These are phyloP conservation scores for Drosophila quinaria DNA, from an alignment of 2,888 invertebrate species.

Conservation along the genomic window DNA sequence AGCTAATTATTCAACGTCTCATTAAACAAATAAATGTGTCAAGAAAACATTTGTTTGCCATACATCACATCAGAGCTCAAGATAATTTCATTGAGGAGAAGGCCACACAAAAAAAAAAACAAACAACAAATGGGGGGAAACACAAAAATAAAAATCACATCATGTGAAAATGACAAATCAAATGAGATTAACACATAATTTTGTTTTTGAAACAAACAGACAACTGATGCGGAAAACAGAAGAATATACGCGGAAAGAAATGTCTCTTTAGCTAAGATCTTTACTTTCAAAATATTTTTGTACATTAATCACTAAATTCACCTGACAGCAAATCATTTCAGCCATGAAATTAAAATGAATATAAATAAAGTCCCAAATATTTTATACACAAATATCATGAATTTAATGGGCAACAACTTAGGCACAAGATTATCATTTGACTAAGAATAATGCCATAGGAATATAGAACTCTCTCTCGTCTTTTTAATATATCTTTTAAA, in stretches of 20 bases:
- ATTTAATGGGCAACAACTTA: slow-evolving; percentile 5
- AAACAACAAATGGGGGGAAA: slow-evolving; percentile 6
- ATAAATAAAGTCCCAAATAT: slow-evolving; percentile 60
- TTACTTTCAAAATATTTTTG: slow-evolving; percentile 43
- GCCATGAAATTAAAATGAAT: slow-evolving; percentile 64
- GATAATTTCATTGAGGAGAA: slow-evolving; percentile 53
- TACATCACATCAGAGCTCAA: slow-evolving; percentile 51
- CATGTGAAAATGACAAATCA: slow-evolving; percentile 80
- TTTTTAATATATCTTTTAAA: no score
- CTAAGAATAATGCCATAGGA: not conserved
- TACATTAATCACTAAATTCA: slow-evolving; percentile 67
- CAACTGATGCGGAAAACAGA: slow-evolving; percentile 39
- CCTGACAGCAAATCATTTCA: slow-evolving; percentile 65
- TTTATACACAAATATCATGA: slow-evolving; percentile 11
- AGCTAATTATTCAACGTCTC: slow-evolving; percentile 78
- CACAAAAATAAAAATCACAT: slow-evolving; percentile 57
- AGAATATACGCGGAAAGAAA: slow-evolving; percentile 6
- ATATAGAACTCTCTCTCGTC: not conserved
- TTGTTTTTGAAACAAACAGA: slow-evolving; percentile 46
- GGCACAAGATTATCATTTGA: not conserved
- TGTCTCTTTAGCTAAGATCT: slow-evolving; percentile 21
- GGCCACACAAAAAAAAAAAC: slow-evolving; percentile 38
- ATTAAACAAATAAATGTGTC: slow-evolving; percentile 67
- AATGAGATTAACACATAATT: slow-evolving; percentile 77
- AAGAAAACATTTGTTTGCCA: slow-evolving; percentile 66